Evolutionary conservation across 2,888 invertebrate species (phyloP), one percentile per base, ranked within the genome.

Genomic region (Sepioteuthis lessoniana): DNA sequence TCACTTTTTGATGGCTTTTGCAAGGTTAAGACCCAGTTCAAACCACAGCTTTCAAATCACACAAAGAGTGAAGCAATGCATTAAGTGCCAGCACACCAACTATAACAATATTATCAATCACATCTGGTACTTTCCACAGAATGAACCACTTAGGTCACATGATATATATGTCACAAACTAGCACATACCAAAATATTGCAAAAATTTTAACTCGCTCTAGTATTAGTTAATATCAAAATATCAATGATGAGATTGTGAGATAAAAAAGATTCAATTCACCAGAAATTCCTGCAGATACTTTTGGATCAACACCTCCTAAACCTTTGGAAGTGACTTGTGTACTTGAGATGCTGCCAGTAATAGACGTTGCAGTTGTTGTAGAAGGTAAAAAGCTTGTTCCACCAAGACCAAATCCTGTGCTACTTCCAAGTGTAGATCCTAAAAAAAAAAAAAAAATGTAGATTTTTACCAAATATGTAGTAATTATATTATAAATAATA

Each of bases 291-390:
- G 95, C 94, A 60, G 95, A 95, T 42, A 96, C 96, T 95, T 96
- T 96, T 3, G 97, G 96, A 94, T 98, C 98, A 37, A 98, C 97
- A 3, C 98, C 98, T 31, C 98, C 98, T 38, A 98, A 97, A 16
- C 98, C 98, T 60, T 98, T 97, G 95, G 92, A 92, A 92, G 31
- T 47, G 13, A 92, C 35, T 92, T 92, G 92, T 47, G 92, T 31
- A 31, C 31, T 92, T 47, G 92, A 31, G 31, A 92, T 92, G n/a
- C 92, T 92, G 38, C 92, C 92, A n/a, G 92, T 92, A 35, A 93
- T 60, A 37, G 93, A 60, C 8, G 50, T 37, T 19, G 55, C n/a
- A 5, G n/a, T 50, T 35, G 93, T 93, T 2, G 93, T 50, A n/a
- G 93, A 93, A 50, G 46, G 55, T n/a, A 93, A 93, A 55, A 60